A percentile compares a stretch with the other conserved stretches of the same genome.
phyloP scores from a whole-genome alignment of 2,113 vertebrate genomes.

The Centrocercus urophasianus region DNA sequence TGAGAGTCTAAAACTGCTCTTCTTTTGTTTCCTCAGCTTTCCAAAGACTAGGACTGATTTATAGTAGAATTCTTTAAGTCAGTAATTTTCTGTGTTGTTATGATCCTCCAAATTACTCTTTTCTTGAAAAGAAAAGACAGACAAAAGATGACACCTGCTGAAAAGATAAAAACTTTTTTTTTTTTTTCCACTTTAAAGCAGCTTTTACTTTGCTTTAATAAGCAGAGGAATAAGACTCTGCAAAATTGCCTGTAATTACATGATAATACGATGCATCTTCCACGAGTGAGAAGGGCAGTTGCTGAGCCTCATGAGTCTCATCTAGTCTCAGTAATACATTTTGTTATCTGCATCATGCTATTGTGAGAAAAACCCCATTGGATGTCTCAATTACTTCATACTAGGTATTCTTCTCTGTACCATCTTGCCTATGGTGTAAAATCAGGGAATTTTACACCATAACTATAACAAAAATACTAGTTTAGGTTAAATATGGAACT shows the following conservation, averaged over 20 bases:
- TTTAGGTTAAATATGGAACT: neutral
- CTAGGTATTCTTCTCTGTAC: neutral
- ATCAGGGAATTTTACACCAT: neutral
- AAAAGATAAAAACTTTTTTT: slow-evolving; percentile 14
- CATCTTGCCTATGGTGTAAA: neutral
- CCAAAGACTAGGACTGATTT: neutral
- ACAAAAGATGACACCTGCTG: neutral
- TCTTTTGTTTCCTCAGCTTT: neutral
- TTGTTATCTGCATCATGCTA: neutral
- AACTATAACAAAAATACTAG: neutral
- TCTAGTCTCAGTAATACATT: neutral
- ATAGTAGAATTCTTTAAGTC: neutral
- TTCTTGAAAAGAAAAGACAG: slow-evolving; percentile 8
- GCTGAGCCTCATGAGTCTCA: rapidly evolving
- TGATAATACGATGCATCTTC: neutral
- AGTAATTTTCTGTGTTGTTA: neutral
- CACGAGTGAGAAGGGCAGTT: neutral
- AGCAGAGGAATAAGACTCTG: neutral
- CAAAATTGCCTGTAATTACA: slow-evolving; percentile 14
- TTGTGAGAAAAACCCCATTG: neutral
- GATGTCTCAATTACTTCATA: neutral
- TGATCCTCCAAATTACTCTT: neutral
- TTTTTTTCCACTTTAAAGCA: neutral
- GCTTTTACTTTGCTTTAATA: slow-evolving; percentile 31
- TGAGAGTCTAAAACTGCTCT: neutral